A percentile compares a stretch with the other conserved stretches of the same genome.
phyloP scores from a whole-genome alignment of 2,797 vertebrate genomes.

The Galaxias olidus region DNA sequence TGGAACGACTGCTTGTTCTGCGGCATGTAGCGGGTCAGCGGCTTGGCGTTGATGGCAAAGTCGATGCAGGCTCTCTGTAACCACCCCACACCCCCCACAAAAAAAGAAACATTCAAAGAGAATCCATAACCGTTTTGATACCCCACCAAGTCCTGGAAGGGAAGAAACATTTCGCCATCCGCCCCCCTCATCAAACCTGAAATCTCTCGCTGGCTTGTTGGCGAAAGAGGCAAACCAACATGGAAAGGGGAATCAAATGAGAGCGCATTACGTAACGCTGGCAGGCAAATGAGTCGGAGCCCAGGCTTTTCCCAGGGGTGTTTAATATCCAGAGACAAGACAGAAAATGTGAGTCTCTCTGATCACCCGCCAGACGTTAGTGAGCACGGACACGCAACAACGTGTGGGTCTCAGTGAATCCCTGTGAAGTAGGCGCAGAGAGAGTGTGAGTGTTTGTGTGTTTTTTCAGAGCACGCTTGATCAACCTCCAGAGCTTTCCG shows the following conservation, averaged over 20 bases:
- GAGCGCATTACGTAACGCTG: neutral
- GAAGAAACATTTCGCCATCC: no score
- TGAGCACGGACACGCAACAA: slow-evolving; percentile 13
- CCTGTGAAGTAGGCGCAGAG: slow-evolving; percentile 35
- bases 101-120: slow-evolving; percentile 6
- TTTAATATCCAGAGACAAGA: slow-evolving; percentile 31
- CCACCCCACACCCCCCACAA: neutral
- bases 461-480: neutral
- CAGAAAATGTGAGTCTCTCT: slow-evolving; percentile 30
- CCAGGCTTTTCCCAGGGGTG: neutral
- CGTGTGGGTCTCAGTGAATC: slow-evolving; percentile 23
- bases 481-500: neutral
- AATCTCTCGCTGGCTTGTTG: no score
- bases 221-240: neutral
- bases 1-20: slow-evolving; percentile 94
- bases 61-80: slow-evolving; percentile 95
- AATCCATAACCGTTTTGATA: no score
- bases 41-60: slow-evolving; percentile 96
- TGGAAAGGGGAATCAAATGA: neutral
- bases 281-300: neutral
- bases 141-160: no score
- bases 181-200: no score
- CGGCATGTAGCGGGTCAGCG: slow-evolving; percentile 96
- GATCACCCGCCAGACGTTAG: slow-evolving; percentile 37
- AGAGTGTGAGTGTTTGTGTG: neutral